Evolutionary conservation across 2,113 vertebrate genomes (phyloP), one percentile per base, ranked within the genome.

Genomic region (Pavo muticus): DNA sequence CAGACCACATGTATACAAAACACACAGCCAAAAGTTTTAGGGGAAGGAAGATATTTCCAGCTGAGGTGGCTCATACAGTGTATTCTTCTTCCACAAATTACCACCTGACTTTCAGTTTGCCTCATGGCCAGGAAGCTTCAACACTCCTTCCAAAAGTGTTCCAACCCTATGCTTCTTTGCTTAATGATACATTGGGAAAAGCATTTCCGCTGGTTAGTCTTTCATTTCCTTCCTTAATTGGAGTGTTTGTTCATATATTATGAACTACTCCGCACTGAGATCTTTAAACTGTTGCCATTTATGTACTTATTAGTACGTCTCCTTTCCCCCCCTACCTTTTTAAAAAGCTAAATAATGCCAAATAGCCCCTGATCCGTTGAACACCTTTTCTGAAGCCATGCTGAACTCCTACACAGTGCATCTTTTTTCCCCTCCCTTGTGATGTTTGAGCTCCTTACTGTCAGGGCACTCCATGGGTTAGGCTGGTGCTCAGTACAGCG

Each of bases 401-500:
- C 37, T 67, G 48, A 83, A 79, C 48, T 90, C 47, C 14, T 70
- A 0, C 54, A 6, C 18, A 25, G 56, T 39, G 32, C 61, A 29
- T 50, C 40, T 29, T 90, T 93, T 87, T 72, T 48, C 69, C 18
- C 14, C 14, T 83, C 6, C 47, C 54, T 75, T 0, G 2, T 73
- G 30, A 21, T 65, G 50, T 70, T 94, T 75, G 84, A 94, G 86
- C 13, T 88, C 69, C 85, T 91, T 68, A 37, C 59, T 80, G 42
- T 35, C 72, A 65, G 42, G 35, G 52, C 39, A 20, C 18, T 72
- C 25, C 76, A 0, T 61, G 64, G 19, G 54, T 80, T 83, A 63
- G 82, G 67, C 44, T 57, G 75, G n/a, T 64, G 78, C 75, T 83
- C 72, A 48, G 79, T 79, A 57, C 90, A 87, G 59, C 88, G 83